Evolutionary conservation across 2,888 invertebrate species (phyloP).

Genomic region (Ochropacha duplaris): DNA sequence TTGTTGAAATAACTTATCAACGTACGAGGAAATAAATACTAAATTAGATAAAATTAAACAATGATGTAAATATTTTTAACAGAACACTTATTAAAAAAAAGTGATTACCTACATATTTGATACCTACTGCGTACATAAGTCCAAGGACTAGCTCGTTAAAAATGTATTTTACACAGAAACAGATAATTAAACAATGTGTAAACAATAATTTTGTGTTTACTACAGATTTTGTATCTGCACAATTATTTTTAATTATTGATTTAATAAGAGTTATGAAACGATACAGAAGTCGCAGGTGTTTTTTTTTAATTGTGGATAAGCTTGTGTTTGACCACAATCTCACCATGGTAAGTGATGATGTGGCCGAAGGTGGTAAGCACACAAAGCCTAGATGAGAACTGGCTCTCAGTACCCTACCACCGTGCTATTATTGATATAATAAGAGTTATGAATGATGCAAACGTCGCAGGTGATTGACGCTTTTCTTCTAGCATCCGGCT

Average conservation of each 20-base stretch:
- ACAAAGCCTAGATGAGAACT: too few species aligned
- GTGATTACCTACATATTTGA: background rate
- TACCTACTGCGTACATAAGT: background rate
- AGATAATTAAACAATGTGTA: constrained; percentile 5
- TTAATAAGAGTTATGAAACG: background rate
- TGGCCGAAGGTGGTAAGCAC: too few species aligned
- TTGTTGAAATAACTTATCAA: background rate
- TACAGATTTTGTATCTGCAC: background rate
- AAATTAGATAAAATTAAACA: background rate
- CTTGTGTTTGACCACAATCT: too few species aligned
- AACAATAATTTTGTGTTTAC: background rate
- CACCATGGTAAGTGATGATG: too few species aligned
- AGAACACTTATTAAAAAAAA: background rate
- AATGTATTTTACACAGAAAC: constrained; percentile 19
- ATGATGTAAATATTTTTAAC: background rate
- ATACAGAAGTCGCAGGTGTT: background rate
- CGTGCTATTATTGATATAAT: too few species aligned
- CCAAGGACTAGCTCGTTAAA: constrained; percentile 13
- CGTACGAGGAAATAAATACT: constrained; percentile 1
- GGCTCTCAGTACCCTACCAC: too few species aligned
- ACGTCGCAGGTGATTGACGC: background rate
- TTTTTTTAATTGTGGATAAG: too few species aligned
- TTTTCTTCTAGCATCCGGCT: background rate
- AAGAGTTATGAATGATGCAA: background rate
- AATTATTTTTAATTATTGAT: background rate